Conservation (phyloP, 2,888 invertebrate species). For the Eupithecia tripunctaria region DNA sequence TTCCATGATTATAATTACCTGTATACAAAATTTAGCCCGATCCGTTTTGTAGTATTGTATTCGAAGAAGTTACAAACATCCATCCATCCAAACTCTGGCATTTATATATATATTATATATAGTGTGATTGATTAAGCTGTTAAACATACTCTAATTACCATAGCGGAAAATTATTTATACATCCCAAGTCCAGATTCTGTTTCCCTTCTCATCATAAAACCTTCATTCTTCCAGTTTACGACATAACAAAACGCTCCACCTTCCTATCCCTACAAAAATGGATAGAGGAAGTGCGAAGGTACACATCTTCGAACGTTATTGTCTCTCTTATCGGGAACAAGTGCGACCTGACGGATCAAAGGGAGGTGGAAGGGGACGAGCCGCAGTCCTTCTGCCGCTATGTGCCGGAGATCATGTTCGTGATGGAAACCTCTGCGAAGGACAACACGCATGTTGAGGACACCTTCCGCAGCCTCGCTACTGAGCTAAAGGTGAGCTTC, state of each 20-base stretch:
- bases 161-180: not conserved
- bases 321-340: constrained; percentile 97
- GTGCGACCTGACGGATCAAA: constrained; percentile 91
- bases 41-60: too few relatives aligned
- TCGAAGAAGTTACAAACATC: too few relatives aligned
- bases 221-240: constrained; percentile 88
- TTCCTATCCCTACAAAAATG: constrained; percentile 96
- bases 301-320: constrained; percentile 96
- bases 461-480: constrained; percentile 93
- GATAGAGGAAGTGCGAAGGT: constrained; percentile 97
- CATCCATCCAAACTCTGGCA: too few relatives aligned
- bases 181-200: not conserved
- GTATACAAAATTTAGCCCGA: too few relatives aligned
- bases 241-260: constrained; percentile 96
- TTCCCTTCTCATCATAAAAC: not conserved
- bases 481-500: constrained; percentile 89
- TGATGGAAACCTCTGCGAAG: constrained; percentile 95
- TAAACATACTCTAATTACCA: not conserved
- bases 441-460: constrained; percentile 96
- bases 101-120: too few relatives aligned
- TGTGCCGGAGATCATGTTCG: constrained; percentile 93
- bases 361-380: constrained; percentile 94
- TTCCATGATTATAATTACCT: too few relatives aligned
- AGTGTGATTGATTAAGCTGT: too few relatives aligned
- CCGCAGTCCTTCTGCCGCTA: constrained; percentile 94